Evolutionary conservation across 1,140 invertebrate genomes (phyloP), one percentile per base, ranked within the genome.

Genomic region (Meloidogyne hapla): DNA sequence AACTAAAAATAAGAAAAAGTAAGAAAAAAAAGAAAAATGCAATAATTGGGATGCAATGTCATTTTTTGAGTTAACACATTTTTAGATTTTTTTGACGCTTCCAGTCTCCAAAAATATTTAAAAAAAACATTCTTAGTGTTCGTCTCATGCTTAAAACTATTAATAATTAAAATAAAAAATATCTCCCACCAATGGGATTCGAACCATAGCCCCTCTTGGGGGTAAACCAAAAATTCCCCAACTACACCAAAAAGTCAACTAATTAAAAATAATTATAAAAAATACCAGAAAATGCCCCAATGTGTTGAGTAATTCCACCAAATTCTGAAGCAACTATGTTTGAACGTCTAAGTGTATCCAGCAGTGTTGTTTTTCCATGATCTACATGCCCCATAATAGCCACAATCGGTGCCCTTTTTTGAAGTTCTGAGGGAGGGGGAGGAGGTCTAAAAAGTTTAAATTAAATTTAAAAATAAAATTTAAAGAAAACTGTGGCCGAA

Each of bases 341-440:
- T 0, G 94, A 92, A 71, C 95, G 91, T 73, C 96, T 88, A 23
- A 99, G 88, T 0, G 92, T 89, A 89, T 99, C 97, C 9, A 99
- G 88, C 4, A 99, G 89, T 4, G 96, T 98, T 5, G 97, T 99
- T 91, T 99, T 99, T 1, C 96, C 96, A 90, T 99, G 96, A 91
- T 99, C 96, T 2, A 99, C 95, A 89, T 99, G 96, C 0, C 96
- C 96, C 96, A 99, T 98, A 18, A 99, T 94, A 5, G 96, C 96
- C 1, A 99, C 94, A 2, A 91, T 87, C 6, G 90, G 90, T 9
- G 89, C 86, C 38, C 90, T 79, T 13, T 68, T 77, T 15, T 84
- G 81, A 42, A 67, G 69, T 73, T 84, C 80, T n/a, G 67, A 71
- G 15, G 6, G 33, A 21, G 70, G 81, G 8, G 79, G 73, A 2